Evolutionary conservation across 2,113 vertebrate genomes (phyloP).

Genomic region (Apus apus): DNA sequence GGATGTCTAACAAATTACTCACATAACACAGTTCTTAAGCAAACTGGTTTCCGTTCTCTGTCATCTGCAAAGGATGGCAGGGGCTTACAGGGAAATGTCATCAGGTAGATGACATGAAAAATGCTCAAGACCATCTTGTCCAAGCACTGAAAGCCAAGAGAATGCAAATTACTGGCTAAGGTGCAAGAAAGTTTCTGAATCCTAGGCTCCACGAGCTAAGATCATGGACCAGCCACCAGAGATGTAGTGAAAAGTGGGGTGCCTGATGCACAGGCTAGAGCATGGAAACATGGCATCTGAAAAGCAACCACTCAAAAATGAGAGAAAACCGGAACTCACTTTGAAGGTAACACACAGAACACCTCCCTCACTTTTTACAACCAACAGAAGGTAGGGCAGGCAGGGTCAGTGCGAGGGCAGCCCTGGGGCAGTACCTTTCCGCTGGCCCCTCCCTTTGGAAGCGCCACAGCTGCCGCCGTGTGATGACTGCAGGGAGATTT

Average conservation of each 20-base stretch:
- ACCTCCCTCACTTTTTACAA: neutral
- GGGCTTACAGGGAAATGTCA: neutral
- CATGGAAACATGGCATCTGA: neutral
- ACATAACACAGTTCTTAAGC: neutral
- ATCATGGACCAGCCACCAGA: neutral
- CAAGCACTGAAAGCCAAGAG: neutral
- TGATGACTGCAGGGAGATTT: conserved; percentile 76
- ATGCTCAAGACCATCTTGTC: neutral
- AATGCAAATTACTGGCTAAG: neutral
- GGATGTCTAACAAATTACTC: neutral
- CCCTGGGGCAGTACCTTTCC: conserved; percentile 79
- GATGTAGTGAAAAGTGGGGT: neutral
- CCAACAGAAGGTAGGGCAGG: neutral
- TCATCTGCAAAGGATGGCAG: neutral
- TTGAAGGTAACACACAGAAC: neutral
- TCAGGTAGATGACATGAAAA: neutral
- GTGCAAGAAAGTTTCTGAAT: neutral
- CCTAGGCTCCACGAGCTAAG: neutral
- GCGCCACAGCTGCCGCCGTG: conserved; percentile 72
- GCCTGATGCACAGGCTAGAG: neutral
- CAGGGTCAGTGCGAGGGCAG: neutral
- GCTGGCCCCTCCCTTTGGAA: conserved; percentile 72
- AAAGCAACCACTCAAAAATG: neutral
- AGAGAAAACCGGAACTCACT: neutral
- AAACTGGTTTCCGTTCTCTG: neutral